Conservation (phyloP, 92 coral and sea anemone genomes). For the Phenganax marumi region DNA sequence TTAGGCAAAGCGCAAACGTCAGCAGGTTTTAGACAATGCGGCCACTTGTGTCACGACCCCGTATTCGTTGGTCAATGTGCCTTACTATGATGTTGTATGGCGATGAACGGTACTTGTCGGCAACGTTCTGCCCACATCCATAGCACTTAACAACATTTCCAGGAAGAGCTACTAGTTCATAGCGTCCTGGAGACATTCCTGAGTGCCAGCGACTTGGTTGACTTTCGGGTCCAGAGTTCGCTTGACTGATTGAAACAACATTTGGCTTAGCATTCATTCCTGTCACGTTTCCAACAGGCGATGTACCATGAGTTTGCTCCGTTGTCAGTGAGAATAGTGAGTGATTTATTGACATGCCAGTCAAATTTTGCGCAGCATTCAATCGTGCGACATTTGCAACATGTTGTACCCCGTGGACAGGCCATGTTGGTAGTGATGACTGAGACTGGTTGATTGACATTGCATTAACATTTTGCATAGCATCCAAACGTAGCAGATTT, state of each 20-base stretch:
- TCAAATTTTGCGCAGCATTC: too few relatives aligned
- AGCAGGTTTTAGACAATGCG: constrained; percentile 20
- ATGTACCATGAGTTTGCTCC: too few relatives aligned
- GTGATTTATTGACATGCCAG: too few relatives aligned
- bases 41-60: constrained; percentile 21
- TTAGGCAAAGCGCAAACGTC: too few relatives aligned
- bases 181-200: constrained; percentile 40
- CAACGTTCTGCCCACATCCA: constrained; percentile 44
- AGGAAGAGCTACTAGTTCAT: constrained; percentile 34
- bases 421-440: too few relatives aligned
- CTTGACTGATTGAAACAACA: neutral
- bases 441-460: too few relatives aligned
- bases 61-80: constrained; percentile 34
- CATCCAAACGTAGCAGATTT: too few relatives aligned
- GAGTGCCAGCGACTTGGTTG: constrained; percentile 36
- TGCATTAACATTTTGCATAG: too few relatives aligned
- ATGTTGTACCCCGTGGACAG: too few relatives aligned
- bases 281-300: too few relatives aligned
- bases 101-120: constrained; percentile 16
- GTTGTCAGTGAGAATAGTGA: too few relatives aligned
- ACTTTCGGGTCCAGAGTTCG: neutral
- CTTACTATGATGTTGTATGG: constrained; percentile 34
- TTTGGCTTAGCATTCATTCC: neutral
- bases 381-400: too few relatives aligned
- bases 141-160: constrained; percentile 29